Conservation (phyloP, 2,888 invertebrate species). For the Leptogaster cylindrica region DNA sequence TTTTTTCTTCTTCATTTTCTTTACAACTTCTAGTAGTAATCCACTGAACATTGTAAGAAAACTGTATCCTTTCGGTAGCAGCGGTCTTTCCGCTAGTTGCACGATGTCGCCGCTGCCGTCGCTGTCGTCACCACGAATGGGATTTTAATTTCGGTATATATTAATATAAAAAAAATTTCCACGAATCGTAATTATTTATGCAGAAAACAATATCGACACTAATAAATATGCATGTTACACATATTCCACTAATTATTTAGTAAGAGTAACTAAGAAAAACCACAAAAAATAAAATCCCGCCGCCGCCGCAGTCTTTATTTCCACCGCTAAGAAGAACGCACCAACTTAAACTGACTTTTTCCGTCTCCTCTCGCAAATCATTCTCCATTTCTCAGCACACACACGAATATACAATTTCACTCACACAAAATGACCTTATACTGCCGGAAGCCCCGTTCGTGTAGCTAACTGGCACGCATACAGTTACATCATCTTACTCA, state of each 20-base stretch:
- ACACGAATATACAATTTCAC: conserved; percentile 5
- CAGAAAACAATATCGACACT: background rate
- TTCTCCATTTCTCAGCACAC: conserved; percentile 42
- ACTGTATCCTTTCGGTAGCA: too few relatives aligned
- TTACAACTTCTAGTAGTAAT: conserved; percentile 7
- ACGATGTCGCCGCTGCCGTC: too few relatives aligned
- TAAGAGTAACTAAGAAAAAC: conserved; percentile 27
- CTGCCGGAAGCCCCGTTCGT: too few relatives aligned
- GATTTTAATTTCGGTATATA: background rate
- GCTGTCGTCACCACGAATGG: background rate
- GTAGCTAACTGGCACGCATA: too few relatives aligned
- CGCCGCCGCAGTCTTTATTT: conserved; percentile 29
- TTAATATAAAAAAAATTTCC: background rate
- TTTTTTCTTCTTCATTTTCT: conserved; percentile 4
- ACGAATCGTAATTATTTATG: background rate
- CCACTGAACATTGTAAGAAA: conserved; percentile 1
- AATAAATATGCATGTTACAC: background rate
- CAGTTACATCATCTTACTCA: too few relatives aligned
- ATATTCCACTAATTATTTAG: conserved; percentile 21
- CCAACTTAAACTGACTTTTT: conserved; percentile 46
- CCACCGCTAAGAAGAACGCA: conserved; percentile 46
- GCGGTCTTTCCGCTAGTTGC: too few relatives aligned
- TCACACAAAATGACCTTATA: too few relatives aligned
- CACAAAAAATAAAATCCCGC: conserved; percentile 9
- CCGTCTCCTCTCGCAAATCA: conserved; percentile 33